Conservation (phyloP, 1,140 invertebrate species). For the Procambarus clarkii region DNA sequence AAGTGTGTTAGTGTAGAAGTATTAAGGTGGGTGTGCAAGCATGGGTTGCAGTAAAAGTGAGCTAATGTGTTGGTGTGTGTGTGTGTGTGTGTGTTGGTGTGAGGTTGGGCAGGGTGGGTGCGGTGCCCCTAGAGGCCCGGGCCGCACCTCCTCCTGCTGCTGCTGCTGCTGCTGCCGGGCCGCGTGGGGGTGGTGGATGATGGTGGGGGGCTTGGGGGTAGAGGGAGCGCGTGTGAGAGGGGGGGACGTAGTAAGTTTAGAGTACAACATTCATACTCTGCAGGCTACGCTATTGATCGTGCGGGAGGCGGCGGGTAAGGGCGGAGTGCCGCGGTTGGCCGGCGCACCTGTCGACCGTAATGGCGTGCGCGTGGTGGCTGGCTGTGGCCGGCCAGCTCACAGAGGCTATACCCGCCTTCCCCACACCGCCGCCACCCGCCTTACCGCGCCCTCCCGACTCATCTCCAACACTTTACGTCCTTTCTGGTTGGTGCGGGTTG, state of each 20-base stretch:
- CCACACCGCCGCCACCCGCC: neutral
- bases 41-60: no score
- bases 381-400: no score
- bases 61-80: no score
- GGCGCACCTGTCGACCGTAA: slow-evolving; percentile 44
- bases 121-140: slow-evolving; percentile 26
- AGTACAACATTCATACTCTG: slow-evolving; percentile 66
- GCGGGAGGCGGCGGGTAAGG: slow-evolving; percentile 41
- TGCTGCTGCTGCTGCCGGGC: neutral
- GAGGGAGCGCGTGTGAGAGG: slow-evolving; percentile 9
- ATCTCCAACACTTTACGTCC: slow-evolving; percentile 6
- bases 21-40: no score
- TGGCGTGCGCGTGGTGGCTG: slow-evolving; percentile 27
- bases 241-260: slow-evolving; percentile 62
- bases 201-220: neutral
- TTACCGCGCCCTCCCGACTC: slow-evolving; percentile 3
- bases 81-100: neutral
- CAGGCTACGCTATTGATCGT: slow-evolving; percentile 65
- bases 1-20: no score
- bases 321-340: slow-evolving; percentile 5
- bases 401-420: neutral
- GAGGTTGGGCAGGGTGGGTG: slow-evolving; percentile 11
- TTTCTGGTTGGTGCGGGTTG: neutral
- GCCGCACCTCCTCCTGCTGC: slow-evolving; percentile 29
- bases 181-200: neutral